A percentile compares a stretch with the other conserved stretches of the same genome.
These are phyloP conservation scores for Pungitius pungitius DNA, from an alignment of 2,113 vertebrate species.

Conservation along the genomic window DNA sequence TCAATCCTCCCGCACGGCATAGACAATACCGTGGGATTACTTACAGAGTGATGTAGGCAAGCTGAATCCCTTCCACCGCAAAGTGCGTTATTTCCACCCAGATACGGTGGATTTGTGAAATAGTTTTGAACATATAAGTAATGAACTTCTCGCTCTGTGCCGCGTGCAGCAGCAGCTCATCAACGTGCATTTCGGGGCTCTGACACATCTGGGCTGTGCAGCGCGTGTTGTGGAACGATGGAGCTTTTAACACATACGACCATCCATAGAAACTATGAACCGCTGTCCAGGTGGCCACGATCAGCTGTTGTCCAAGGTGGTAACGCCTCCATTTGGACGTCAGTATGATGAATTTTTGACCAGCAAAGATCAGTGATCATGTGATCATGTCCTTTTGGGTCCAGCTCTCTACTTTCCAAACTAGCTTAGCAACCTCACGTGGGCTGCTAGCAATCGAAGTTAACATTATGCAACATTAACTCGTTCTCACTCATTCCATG, in stretches of 20 bases:
- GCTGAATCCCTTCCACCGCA: background rate
- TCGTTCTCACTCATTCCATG: background rate
- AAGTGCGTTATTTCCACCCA: background rate
- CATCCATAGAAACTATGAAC: background rate
- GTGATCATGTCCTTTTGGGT: no score
- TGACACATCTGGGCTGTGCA: background rate
- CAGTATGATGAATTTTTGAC: no score
- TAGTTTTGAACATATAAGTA: background rate
- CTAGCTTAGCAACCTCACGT: no score
- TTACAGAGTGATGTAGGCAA: background rate
- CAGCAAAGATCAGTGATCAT: no score
- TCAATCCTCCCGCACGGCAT: background rate
- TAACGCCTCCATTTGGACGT: no score
- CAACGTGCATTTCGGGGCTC: background rate
- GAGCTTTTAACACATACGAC: background rate
- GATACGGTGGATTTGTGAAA: background rate
- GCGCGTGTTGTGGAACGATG: no score
- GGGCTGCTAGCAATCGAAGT: no score
- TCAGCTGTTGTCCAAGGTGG: no score
- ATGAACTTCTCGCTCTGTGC: background rate
- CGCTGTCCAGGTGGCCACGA: no score
- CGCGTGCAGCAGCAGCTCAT: background rate
- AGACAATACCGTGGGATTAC: background rate
- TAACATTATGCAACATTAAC: no score
- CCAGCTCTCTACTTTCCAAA: no score